Evolutionary conservation across 2,113 vertebrate genomes (phyloP).

Genomic region (Nothoprocta pentlandii): DNA sequence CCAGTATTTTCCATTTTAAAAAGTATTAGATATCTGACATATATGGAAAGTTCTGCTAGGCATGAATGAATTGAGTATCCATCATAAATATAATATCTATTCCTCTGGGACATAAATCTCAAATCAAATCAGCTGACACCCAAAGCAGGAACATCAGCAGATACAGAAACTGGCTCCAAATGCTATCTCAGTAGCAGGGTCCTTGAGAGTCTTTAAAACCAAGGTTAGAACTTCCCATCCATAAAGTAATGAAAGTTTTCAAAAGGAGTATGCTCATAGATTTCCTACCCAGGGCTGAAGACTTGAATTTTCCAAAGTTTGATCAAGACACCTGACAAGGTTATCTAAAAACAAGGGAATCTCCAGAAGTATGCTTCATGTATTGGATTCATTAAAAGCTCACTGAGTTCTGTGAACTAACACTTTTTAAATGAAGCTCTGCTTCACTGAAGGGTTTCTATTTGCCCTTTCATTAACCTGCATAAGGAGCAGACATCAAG

Average conservation of each 20-base stretch:
- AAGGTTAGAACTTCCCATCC: neutral
- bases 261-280: neutral
- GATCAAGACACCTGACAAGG: neutral
- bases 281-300: neutral
- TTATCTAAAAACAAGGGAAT: neutral
- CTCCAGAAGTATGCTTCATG: neutral
- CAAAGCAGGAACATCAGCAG: neutral
- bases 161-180: neutral
- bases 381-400: neutral
- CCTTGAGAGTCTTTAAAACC: neutral
- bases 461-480: neutral
- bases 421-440: neutral
- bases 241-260: neutral
- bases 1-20: neutral
- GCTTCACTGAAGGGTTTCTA: neutral
- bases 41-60: neutral
- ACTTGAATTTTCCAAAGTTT: neutral
- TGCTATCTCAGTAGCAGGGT: neutral
- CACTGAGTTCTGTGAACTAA: neutral
- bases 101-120: neutral
- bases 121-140: neutral
- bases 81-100: rapidly evolving
- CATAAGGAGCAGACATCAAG: neutral
- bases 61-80: neutral
- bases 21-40: neutral